Evolutionary conservation across 2,888 invertebrate species (phyloP).

Genomic region (Acronicta aceris): DNA sequence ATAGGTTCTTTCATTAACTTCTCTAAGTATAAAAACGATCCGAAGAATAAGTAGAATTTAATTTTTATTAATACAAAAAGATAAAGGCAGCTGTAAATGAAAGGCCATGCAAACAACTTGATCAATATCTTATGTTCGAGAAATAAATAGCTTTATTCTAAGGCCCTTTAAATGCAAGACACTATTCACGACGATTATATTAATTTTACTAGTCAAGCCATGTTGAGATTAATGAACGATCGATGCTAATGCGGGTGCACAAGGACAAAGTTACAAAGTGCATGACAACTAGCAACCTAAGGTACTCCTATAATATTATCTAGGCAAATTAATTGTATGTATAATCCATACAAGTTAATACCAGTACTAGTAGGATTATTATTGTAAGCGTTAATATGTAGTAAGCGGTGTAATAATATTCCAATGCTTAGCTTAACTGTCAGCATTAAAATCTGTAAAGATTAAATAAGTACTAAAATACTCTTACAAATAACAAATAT

Average conservation of each 20-base stretch:
- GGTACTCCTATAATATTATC: conserved; percentile 17
- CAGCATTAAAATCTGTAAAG: too few species aligned
- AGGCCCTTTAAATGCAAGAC: conserved; percentile 6
- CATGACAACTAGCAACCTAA: conserved; percentile 39
- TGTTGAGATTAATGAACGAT: conserved; percentile 58
- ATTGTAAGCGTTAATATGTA: too few species aligned
- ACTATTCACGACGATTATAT: conserved; percentile 26
- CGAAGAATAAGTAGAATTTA: too few species aligned
- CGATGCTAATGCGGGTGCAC: conserved; percentile 51
- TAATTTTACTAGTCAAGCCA: conserved; percentile 39
- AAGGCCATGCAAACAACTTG: background rate
- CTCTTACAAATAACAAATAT: too few species aligned
- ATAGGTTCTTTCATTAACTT: background rate
- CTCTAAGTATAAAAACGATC: too few species aligned
- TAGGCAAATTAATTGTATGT: conserved; percentile 22
- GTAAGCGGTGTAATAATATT: conserved; percentile 2
- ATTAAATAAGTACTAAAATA: too few species aligned
- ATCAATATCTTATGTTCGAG: background rate
- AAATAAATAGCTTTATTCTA: background rate
- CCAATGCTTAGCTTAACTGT: conserved; percentile 2
- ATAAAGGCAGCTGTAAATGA: background rate
- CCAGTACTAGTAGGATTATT: too few species aligned
- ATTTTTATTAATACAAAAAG: too few species aligned
- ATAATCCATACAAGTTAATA: conserved; percentile 21
- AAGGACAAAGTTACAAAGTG: conserved; percentile 53